phyloP scores from a whole-genome alignment of 2,113 vertebrate species.

The Vireo altiloquus region DNA sequence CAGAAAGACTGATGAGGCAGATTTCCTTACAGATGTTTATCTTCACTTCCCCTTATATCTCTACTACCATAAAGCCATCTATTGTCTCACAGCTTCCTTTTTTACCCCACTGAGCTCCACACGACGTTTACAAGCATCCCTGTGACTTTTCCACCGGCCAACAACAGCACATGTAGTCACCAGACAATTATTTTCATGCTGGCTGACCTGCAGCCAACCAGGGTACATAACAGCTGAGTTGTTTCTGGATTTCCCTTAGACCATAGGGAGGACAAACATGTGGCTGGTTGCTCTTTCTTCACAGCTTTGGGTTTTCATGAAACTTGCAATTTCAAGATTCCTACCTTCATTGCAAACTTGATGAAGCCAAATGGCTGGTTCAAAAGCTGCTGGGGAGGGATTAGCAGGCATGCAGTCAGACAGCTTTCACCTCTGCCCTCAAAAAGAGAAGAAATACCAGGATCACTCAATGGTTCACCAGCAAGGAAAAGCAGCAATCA shows the following conservation, averaged over 20 bases:
- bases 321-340: neutral
- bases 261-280: neutral
- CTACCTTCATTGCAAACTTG: neutral
- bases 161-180: fast-evolving
- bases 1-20: neutral
- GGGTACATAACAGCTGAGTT: neutral
- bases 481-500: neutral
- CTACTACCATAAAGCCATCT: neutral
- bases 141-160: neutral
- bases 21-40: neutral
- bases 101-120: neutral
- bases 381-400: neutral
- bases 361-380: neutral
- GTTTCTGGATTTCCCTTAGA: neutral
- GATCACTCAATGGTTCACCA: neutral
- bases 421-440: neutral
- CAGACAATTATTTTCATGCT: neutral
- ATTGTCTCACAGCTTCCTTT: neutral
- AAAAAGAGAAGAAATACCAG: neutral
- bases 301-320: neutral
- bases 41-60: neutral
- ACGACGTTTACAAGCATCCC: neutral
- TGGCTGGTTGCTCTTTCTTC: neutral
- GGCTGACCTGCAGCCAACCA: neutral
- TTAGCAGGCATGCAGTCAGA: neutral